Conservation (phyloP, 2,797 vertebrate genomes). For the Acridotheres tristis region DNA sequence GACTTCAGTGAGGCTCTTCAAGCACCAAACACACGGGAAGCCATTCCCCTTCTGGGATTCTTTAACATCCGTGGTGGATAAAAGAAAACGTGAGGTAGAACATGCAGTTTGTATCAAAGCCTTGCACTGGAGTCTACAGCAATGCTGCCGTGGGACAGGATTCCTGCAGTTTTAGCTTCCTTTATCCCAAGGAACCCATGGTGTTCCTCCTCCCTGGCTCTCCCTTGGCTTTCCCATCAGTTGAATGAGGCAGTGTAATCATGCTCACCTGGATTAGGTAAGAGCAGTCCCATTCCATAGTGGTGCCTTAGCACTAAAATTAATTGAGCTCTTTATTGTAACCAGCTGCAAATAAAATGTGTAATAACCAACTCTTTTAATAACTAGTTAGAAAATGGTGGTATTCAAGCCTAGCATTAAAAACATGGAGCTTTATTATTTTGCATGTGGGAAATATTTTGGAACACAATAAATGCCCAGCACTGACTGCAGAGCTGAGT, state of each 20-base stretch:
- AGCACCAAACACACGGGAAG: fast-evolving
- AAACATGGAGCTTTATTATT: neutral
- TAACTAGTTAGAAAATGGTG: neutral
- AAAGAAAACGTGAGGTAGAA: neutral
- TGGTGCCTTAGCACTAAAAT: neutral
- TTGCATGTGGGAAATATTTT: neutral
- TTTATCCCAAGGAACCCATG: neutral
- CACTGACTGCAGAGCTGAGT: neutral
- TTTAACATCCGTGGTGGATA: neutral
- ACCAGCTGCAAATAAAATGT: neutral
- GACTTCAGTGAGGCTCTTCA: fast-evolving
- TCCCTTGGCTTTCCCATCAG: neutral
- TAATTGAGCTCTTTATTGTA: neutral
- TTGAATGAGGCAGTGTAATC: neutral
- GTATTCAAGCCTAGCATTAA: neutral
- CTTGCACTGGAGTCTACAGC: neutral
- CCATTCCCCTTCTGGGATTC: neutral
- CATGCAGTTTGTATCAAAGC: fast-evolving
- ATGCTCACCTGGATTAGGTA: neutral
- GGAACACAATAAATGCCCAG: neutral
- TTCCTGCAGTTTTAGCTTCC: neutral
- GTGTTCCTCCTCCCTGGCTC: neutral
- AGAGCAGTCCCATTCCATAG: neutral
- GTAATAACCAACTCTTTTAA: neutral
- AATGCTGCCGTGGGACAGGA: neutral